A percentile compares a stretch with the other conserved stretches of the same genome.
phyloP scores from a whole-genome alignment of 1,140 invertebrate species.

The Lasioglossum albipes region DNA sequence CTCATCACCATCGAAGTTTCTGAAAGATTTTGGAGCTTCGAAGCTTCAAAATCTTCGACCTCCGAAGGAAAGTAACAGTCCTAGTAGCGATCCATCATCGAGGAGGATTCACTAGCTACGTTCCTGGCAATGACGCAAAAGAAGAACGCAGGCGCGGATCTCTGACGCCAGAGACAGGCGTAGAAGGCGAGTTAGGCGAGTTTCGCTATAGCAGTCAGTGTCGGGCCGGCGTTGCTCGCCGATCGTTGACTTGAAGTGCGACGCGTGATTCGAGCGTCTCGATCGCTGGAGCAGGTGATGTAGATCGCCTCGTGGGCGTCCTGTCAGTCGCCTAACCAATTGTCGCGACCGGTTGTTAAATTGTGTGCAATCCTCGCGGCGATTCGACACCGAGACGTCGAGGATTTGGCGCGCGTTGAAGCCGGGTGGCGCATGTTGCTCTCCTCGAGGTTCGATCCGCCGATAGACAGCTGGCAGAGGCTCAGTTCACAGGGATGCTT shows the following conservation, averaged over 20 bases:
- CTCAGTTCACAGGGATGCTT: slow-evolving; percentile 45
- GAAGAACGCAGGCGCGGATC: slow-evolving; percentile 47
- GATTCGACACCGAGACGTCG: no score
- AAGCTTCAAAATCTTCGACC: no score
- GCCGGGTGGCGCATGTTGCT: slow-evolving; percentile 56
- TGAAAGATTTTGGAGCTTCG: no score
- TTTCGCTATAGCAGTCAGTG: slow-evolving; percentile 28
- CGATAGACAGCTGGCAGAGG: slow-evolving; percentile 49
- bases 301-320: slow-evolving; percentile 34
- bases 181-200: slow-evolving; percentile 15
- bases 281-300: not conserved
- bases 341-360: no score
- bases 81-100: not conserved
- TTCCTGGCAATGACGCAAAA: slow-evolving; percentile 50
- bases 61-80: no score
- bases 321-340: slow-evolving; percentile 10
- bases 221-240: slow-evolving; percentile 30
- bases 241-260: not conserved
- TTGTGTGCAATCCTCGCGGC: no score
- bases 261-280: not conserved
- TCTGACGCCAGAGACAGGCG: slow-evolving; percentile 22
- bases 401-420: slow-evolving; percentile 19
- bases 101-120: not conserved
- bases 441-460: slow-evolving; percentile 48
- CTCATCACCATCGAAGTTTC: no score